Base-by-base conservation (phyloP, 2,888 invertebrate genomes). In the Tachystola acroxantha region DNA sequence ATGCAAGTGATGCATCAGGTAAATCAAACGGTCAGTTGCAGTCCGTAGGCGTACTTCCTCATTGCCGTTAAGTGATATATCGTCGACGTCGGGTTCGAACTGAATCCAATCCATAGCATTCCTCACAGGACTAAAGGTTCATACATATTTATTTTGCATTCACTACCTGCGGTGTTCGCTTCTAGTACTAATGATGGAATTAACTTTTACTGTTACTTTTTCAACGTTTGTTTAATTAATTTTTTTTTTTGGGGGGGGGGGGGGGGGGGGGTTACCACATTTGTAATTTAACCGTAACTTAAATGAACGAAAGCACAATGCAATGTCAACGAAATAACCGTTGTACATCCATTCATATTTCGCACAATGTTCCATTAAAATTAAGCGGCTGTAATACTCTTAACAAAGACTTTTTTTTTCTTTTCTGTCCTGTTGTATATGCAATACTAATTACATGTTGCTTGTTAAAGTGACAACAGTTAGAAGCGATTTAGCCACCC, bases 11-110 rank as follows among this genome's bases (percentile, higher is more conserved):
- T 57, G 57, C 43, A 52, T 53, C 61, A 57, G 56, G 60, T 51
- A 44, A 50, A 46, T 41, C 49, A 43, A 4, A 4, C 22, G 7
- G 7, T 20, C 2, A 24, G 2, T 24, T 53, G 45, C 50, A 47
- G n/a, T 36, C 39, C 34, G 75, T 80, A 53, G 81, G 84, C 66
- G 76, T 53, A 49, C 72, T 67, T 80, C 79, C 79, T 82, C 63
- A 72, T 80, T 82, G 61, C 50, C 48, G 27, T 27, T 27, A 34
- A 34, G 27, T 34, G 24, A 24, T 2, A 7, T n/a, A n/a, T 24
- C n/a, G 24, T 24, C n/a, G 3, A 4, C 16, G 16, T 16, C 16
- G 16, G 16, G 3, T 16, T 16, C 3, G n/a, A n/a, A n/a, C n/a
- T n/a, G n/a, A n/a, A n/a, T n/a, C n/a, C n/a, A n/a, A n/a, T n/a